A percentile compares a stretch with the other conserved stretches of the same genome.
phyloP scores from a whole-genome alignment of 2,113 vertebrate genomes.

The Prolemur simus region DNA sequence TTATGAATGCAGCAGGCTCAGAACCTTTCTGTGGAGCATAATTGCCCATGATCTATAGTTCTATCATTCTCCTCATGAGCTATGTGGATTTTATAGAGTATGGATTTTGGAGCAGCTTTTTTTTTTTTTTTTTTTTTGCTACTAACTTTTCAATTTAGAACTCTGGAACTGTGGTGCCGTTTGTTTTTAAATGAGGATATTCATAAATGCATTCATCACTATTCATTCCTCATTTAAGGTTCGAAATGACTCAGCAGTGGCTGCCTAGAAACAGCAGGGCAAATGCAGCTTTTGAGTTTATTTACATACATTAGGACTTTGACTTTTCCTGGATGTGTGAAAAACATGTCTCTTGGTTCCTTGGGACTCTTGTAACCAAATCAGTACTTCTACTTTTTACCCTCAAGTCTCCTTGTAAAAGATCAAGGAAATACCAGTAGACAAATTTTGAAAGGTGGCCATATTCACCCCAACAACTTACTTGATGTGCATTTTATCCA shows the following conservation, averaged over 20 bases:
- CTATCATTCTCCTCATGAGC: constrained; percentile 46
- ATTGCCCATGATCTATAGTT: constrained; percentile 24
- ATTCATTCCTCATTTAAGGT: not conserved
- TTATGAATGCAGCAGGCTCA: not conserved
- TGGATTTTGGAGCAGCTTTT: constrained; percentile 54
- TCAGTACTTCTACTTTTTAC: not conserved
- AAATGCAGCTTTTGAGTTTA: not conserved
- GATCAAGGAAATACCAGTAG: not conserved
- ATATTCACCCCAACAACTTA: not conserved
- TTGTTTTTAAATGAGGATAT: constrained; percentile 56
- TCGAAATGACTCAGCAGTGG: not conserved
- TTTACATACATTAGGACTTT: not conserved
- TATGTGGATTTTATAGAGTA: constrained; percentile 54
- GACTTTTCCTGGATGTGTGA: not conserved
- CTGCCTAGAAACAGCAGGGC: not conserved
- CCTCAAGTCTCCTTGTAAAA: not conserved
- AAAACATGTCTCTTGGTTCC: not conserved
- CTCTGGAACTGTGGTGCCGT: not conserved
- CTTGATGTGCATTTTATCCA: not conserved
- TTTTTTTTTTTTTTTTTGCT: constrained; percentile 69
- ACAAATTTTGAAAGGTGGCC: not conserved
- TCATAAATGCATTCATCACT: constrained; percentile 35
- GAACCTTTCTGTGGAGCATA: not conserved
- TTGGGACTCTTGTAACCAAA: not conserved
- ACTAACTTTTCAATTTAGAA: constrained; percentile 58